Percentiles rank a stretch among this genome's conserved stretches.
phyloP scores from a whole-genome alignment of 2,797 vertebrate species.

The Pseudochirops cupreus region DNA sequence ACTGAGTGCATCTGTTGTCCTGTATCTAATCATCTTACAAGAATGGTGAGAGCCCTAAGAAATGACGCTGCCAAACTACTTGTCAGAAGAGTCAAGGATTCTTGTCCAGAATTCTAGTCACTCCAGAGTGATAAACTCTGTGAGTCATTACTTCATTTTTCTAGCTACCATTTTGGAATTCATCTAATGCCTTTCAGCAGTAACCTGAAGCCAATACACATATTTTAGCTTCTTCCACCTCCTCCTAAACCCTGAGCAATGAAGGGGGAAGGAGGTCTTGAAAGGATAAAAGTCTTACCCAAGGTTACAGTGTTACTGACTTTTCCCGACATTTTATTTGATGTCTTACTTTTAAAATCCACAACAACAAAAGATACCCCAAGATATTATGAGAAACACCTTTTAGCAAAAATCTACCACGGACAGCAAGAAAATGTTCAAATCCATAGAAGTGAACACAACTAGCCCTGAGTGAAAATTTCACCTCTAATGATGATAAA shows the following conservation, averaged over 20 bases:
- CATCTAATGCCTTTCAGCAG: neutral
- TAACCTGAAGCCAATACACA: neutral
- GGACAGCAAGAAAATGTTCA: neutral
- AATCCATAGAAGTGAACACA: neutral
- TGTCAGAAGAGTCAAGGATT: neutral
- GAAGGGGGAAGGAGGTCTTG: neutral
- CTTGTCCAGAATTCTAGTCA: neutral
- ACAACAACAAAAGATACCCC: neutral
- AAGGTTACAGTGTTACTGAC: neutral
- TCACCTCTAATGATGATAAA: neutral
- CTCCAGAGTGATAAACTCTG: neutral
- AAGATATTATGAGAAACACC: neutral
- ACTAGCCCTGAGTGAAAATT: neutral
- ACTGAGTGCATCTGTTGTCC: neutral
- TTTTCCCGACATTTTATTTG: neutral
- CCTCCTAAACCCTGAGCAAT: neutral
- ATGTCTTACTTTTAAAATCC: neutral
- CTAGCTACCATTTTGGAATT: slow-evolving; percentile 4
- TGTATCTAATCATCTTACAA: neutral
- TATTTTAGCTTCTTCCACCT: neutral
- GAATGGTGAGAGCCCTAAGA: neutral
- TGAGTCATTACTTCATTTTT: neutral
- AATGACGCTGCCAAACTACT: neutral
- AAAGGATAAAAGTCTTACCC: neutral
- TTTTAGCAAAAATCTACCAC: neutral